Evolutionary conservation across 2,888 invertebrate genomes (phyloP), one percentile per base, ranked within the genome.

Genomic region (Cantharis nigra): DNA sequence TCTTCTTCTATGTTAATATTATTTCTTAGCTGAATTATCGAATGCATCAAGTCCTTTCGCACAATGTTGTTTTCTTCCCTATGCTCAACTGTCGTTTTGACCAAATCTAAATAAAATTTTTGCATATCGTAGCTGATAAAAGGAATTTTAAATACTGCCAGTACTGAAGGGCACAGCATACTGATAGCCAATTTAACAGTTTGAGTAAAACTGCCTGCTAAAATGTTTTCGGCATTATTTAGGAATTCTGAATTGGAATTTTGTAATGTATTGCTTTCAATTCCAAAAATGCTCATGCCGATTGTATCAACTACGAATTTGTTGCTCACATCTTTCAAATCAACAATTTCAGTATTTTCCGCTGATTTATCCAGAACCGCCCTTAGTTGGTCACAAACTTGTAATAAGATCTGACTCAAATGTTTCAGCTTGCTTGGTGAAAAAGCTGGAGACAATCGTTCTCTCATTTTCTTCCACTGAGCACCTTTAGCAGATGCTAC

Each of bases 331-430:
- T 67, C 65, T 5, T 26, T 23, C 26, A 67, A n/a, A 18, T 67
- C 9, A 1, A 14, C 9, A 11, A 26, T 1, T 26, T 5, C 16
- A 0, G 3, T n/a, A n/a, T 28, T 23, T 63, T 67, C 64, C 9
- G 73, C 69, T 14, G 71, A 10, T 23, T 71, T 28, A 9, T 23
- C 65, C 13, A 67, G 1, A 23, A 26, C 65, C 3, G 13, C 13
- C 3, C 3, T 67, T n/a, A 20, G 1, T 7, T 18, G 20, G 2
- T 67, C n/a, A 9, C 65, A 7, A 62, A 87, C 88, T 20, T 64
- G 13, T 9, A 23, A 7, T n/a, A 23, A 14, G 1, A 3, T 67
- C 0, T 20, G 23, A n/a, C 26, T 7, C n/a, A 23, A 0, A 4
- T 23, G 20, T 13, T 67, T 67, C 3, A 67, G 0, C 1, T 67